Evolutionary conservation across 2,797 vertebrate genomes (phyloP).

Genomic region (Neostethus bicornis): DNA sequence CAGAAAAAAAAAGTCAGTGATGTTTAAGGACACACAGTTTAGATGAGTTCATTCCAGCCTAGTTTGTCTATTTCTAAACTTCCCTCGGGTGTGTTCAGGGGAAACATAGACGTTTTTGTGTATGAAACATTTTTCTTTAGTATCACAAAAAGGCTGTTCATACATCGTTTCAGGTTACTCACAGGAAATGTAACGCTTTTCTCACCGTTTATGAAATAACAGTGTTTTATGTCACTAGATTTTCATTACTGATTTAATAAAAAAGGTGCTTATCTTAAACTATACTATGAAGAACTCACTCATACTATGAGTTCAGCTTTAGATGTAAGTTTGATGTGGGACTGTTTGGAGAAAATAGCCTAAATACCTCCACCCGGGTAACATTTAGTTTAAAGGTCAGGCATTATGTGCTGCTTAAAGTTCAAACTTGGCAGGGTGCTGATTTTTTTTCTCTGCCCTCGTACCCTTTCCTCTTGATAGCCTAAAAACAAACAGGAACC

Average conservation of each 20-base stretch:
- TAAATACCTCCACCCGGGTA: slow-evolving; percentile 2
- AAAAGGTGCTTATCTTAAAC: neutral
- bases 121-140: neutral
- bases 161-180: neutral
- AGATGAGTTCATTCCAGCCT: too few relatives aligned
- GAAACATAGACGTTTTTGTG: neutral
- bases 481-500: slow-evolving; percentile 11
- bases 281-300: neutral
- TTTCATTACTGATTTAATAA: neutral
- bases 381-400: slow-evolving; percentile 61
- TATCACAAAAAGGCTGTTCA: neutral
- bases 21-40: neutral
- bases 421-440: slow-evolving; percentile 33
- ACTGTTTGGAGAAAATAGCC: slow-evolving; percentile 4
- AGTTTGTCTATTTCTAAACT: too few relatives aligned
- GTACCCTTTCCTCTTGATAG: neutral
- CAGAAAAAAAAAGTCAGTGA: neutral
- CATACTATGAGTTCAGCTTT: neutral
- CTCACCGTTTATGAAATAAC: neutral
- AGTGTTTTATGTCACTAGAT: neutral
- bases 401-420: slow-evolving; percentile 44
- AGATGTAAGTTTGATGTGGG: neutral
- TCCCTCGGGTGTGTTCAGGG: too few relatives aligned
- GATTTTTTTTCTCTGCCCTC: slow-evolving; percentile 12
- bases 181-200: neutral